Evolutionary conservation across 1,140 invertebrate species (phyloP).

Genomic region (Procambarus virginalis): DNA sequence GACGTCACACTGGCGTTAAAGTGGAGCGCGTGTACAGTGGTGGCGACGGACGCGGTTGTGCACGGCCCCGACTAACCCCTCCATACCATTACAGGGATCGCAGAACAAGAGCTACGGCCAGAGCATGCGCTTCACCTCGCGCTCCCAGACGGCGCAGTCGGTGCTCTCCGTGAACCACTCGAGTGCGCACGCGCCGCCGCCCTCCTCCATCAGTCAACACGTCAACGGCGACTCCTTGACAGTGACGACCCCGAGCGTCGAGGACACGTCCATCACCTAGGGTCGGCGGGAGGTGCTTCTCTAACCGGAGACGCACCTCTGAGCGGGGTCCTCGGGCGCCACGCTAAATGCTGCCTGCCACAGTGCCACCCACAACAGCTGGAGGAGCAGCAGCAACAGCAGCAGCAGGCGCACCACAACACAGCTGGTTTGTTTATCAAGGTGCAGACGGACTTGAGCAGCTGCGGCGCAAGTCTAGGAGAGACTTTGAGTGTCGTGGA

Average conservation of each 20-base stretch:
- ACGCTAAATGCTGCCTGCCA: too few species aligned
- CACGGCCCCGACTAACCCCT: too few species aligned
- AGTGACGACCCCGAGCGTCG: conserved; percentile 53
- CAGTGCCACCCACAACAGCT: conserved; percentile 1
- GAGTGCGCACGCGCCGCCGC: conserved; percentile 53
- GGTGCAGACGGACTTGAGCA: conserved; percentile 25
- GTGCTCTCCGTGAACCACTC: conserved; percentile 69
- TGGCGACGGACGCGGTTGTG: too few species aligned
- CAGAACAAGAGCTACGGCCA: conserved; percentile 68
- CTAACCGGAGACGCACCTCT: conserved; percentile 68
- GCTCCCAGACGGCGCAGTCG: conserved; percentile 69
- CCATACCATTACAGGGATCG: conserved; percentile 28
- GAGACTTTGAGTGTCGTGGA: conserved; percentile 57
- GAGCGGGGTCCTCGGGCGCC: conserved; percentile 23
- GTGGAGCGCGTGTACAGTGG: too few species aligned
- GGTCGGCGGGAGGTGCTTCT: conserved; percentile 70
- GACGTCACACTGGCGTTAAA: too few species aligned
- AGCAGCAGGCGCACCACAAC: conserved; percentile 16
- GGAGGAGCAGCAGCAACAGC: background rate
- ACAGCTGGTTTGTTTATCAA: conserved; percentile 28
- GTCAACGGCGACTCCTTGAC: conserved; percentile 62
- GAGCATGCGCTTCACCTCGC: conserved; percentile 67
- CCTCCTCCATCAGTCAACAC: conserved; percentile 66
- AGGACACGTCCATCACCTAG: conserved; percentile 69
- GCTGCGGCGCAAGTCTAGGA: conserved; percentile 50